Percentiles rank a stretch among this genome's conserved stretches.
These are phyloP conservation scores for Cyclina sinensis DNA, from an alignment of 1,140 invertebrate species.

Conservation along the genomic window DNA sequence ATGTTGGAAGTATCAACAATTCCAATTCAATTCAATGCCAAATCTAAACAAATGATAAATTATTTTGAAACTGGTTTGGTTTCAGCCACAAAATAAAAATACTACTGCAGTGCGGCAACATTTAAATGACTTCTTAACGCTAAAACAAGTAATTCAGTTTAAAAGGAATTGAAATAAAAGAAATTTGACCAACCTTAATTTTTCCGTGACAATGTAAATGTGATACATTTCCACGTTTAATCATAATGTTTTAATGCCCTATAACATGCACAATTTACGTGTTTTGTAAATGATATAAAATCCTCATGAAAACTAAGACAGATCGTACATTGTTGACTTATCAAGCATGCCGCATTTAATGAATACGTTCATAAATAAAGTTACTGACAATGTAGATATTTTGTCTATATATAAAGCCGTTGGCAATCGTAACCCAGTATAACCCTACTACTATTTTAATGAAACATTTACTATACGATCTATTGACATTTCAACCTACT, in stretches of 20 bases:
- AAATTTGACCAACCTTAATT: slow-evolving; percentile 29
- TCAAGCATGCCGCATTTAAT: slow-evolving; percentile 38
- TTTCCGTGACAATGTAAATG: slow-evolving; percentile 44
- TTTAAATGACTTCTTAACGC: too few relatives aligned
- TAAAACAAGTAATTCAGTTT: too few relatives aligned
- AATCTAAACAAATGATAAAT: too few relatives aligned
- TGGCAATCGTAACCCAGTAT: slow-evolving; percentile 36
- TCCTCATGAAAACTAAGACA: slow-evolving; percentile 49
- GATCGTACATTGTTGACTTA: slow-evolving; percentile 42
- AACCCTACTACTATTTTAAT: slow-evolving; percentile 22
- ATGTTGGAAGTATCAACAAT: too few relatives aligned
- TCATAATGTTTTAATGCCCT: slow-evolving; percentile 32
- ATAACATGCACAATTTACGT: slow-evolving; percentile 34
- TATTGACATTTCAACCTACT: slow-evolving; percentile 14
- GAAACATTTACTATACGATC: slow-evolving; percentile 23
- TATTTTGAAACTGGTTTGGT: too few relatives aligned
- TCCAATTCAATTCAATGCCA: too few relatives aligned
- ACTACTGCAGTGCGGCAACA: too few relatives aligned
- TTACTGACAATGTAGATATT: slow-evolving; percentile 60
- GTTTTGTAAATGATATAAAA: slow-evolving; percentile 28
- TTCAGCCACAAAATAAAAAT: too few relatives aligned
- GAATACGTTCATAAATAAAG: slow-evolving; percentile 33
- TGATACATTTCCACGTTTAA: slow-evolving; percentile 46
- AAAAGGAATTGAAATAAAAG: background rate
- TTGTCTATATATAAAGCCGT: slow-evolving; percentile 46